phyloP scores from a whole-genome alignment of 2,797 vertebrate genomes.

The Lagorchestes hirsutus region DNA sequence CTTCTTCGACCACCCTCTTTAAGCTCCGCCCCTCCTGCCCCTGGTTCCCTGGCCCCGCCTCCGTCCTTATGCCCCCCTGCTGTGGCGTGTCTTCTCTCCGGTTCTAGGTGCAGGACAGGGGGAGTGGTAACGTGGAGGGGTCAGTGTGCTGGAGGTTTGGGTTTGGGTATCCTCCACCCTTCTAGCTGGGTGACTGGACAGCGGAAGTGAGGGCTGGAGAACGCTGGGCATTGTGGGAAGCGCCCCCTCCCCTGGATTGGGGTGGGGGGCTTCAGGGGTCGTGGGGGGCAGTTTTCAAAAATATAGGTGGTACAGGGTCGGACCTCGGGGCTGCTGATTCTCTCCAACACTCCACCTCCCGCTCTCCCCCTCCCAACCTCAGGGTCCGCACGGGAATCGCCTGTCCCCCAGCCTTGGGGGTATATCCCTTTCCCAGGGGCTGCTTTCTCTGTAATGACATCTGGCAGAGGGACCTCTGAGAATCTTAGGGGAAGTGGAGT shows the following conservation, averaged over 20 bases:
- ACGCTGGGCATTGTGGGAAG: constrained; percentile 82
- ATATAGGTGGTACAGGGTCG: not conserved
- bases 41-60: constrained; percentile 41
- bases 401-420: constrained; percentile 12
- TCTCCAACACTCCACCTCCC: not conserved
- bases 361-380: not conserved
- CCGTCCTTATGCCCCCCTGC: constrained; percentile 27
- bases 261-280: constrained; percentile 42
- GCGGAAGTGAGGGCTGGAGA: constrained; percentile 80
- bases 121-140: constrained; percentile 44
- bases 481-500: not conserved
- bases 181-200: constrained; percentile 72
- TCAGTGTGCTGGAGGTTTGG: constrained; percentile 30
- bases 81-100: not conserved
- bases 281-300: not conserved
- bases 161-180: constrained; percentile 46
- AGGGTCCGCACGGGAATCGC: not conserved
- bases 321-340: not conserved
- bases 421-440: not conserved
- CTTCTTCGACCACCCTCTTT: constrained; percentile 59
- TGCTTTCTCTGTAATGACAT: not conserved
- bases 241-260: constrained; percentile 69
- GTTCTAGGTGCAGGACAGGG: not conserved
- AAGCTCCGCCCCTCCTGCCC: constrained; percentile 31
- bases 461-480: not conserved